These are phyloP conservation scores for Merluccius polli DNA, from an alignment of 2,797 vertebrate genomes.

Conservation along the genomic window DNA sequence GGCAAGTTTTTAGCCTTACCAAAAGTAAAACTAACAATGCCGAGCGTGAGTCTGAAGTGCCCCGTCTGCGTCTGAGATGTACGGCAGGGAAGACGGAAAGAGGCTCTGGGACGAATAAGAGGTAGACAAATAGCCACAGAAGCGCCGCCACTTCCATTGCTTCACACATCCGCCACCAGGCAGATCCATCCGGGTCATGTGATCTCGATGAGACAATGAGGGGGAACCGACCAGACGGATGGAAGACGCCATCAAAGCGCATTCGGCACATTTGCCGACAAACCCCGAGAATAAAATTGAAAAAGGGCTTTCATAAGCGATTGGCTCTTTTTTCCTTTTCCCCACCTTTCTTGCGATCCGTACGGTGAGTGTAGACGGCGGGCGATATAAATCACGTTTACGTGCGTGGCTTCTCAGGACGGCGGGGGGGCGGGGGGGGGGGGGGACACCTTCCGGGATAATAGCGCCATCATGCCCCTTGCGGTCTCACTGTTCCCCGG, in stretches of 20 bases:
- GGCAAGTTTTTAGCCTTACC: background rate
- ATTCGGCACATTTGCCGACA: conserved; percentile 46
- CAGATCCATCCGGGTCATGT: background rate
- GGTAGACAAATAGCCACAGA: background rate
- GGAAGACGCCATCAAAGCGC: conserved; percentile 44
- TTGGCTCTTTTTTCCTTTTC: conserved; percentile 21
- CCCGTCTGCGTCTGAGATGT: background rate
- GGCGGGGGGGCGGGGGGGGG: background rate
- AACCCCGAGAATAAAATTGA: conserved; percentile 44
- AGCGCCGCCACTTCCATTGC: background rate
- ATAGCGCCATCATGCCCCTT: conserved; percentile 65
- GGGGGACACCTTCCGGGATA: conserved; percentile 51
- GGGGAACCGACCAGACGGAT: conserved; percentile 4
- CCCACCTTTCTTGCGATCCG: conserved; percentile 53
- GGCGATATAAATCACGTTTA: conserved; percentile 66
- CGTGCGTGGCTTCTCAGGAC: conserved; percentile 44
- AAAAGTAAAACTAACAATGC: background rate
- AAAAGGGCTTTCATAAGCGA: conserved; percentile 59
- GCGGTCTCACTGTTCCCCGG: conserved; percentile 56
- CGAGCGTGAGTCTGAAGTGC: background rate
- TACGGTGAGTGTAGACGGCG: conserved; percentile 63
- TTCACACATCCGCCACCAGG: background rate
- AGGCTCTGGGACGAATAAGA: background rate
- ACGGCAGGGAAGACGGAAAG: background rate
- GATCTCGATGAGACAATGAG: background rate